phyloP scores from a whole-genome alignment of 2,888 invertebrate genomes.

The Lycophotia porphyrea region DNA sequence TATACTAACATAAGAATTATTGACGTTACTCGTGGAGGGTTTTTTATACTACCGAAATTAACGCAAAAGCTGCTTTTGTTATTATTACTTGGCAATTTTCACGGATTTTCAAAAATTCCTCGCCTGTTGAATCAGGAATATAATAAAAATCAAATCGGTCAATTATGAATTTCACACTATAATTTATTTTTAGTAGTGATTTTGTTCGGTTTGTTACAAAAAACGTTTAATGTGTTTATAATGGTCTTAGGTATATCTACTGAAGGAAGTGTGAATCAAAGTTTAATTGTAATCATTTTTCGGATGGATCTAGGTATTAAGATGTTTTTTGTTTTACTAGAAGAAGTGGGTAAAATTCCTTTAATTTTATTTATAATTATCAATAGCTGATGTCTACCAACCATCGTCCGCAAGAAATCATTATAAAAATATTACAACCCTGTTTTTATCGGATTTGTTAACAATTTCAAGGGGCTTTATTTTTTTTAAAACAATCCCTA shows the following conservation, averaged over 20 bases:
- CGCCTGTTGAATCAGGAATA: conserved; percentile 7
- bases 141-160: conserved; percentile 52
- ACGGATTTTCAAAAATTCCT: conserved; percentile 25
- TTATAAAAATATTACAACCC: too few relatives aligned
- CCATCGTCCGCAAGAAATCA: too few relatives aligned
- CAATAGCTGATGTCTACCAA: neutral
- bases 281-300: neutral
- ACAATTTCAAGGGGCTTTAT: too few relatives aligned
- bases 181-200: conserved; percentile 50
- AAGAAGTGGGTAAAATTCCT: neutral
- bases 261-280: conserved; percentile 19
- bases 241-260: conserved; percentile 9
- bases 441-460: too few relatives aligned
- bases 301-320: neutral
- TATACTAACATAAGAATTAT: too few relatives aligned
- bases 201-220: conserved; percentile 46
- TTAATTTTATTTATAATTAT: neutral
- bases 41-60: neutral
- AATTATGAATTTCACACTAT: conserved; percentile 63
- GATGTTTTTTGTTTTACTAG: neutral
- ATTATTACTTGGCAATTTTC: conserved; percentile 18
- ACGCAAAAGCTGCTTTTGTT: conserved; percentile 1
- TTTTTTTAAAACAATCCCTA: too few relatives aligned
- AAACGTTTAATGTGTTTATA: conserved; percentile 37
- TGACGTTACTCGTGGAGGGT: too few relatives aligned